Conservation (phyloP, 2,113 vertebrate species). For the Sturnira hondurensis region DNA sequence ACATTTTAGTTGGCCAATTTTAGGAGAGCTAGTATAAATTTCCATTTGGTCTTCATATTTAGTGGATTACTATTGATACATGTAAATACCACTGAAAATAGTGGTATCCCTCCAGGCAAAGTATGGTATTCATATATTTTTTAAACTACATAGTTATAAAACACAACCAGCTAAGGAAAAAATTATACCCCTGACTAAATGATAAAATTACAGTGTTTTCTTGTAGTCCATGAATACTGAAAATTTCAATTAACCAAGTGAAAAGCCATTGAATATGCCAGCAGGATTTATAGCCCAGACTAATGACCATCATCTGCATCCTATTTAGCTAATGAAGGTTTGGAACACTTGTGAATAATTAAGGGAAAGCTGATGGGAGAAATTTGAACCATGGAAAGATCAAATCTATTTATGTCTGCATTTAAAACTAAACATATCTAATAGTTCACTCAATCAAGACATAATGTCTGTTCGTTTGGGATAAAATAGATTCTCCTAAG, state of each 20-base stretch:
- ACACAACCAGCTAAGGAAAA: constrained; percentile 46
- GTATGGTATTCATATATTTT: constrained; percentile 25
- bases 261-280: constrained; percentile 72
- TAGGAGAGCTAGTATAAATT: constrained; percentile 33
- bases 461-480: constrained; percentile 61
- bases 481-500: constrained; percentile 23
- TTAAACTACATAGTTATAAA: constrained; percentile 49
- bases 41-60: constrained; percentile 8
- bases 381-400: constrained; percentile 73
- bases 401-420: constrained; percentile 71
- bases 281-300: constrained; percentile 75
- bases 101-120: constrained; percentile 22
- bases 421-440: constrained; percentile 75
- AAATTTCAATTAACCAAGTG: constrained; percentile 75
- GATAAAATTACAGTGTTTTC: constrained; percentile 71
- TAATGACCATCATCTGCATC: constrained; percentile 80
- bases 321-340: constrained; percentile 80
- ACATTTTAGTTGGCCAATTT: background rate
- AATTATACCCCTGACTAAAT: constrained; percentile 58
- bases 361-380: constrained; percentile 77
- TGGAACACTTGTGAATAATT: constrained; percentile 80
- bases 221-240: constrained; percentile 55
- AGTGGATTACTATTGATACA: background rate
- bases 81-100: background rate
- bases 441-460: constrained; percentile 73